Conservation (phyloP, 2,888 invertebrate species). For the Cosmorhoe ocellata region DNA sequence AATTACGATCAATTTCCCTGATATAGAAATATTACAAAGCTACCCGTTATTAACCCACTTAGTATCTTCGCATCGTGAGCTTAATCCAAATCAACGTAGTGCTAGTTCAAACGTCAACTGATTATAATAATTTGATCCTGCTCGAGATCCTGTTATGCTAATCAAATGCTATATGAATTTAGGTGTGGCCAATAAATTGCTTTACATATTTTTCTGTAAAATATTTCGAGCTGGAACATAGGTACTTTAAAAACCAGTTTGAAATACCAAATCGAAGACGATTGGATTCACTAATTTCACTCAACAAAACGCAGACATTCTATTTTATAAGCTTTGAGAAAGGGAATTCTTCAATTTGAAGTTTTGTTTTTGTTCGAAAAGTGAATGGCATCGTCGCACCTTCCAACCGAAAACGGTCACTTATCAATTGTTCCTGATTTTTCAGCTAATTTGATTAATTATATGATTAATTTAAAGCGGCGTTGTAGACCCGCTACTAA, state of each 20-base stretch:
- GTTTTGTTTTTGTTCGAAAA: constrained; percentile 2
- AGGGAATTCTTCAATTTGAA: not conserved
- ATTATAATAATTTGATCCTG: constrained; percentile 35
- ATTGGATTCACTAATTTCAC: not conserved
- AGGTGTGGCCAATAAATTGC: constrained; percentile 39
- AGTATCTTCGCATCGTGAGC: not conserved
- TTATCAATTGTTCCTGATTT: too few relatives aligned
- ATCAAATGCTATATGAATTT: constrained; percentile 30
- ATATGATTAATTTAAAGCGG: too few relatives aligned
- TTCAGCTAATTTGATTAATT: too few relatives aligned
- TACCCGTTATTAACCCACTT: too few relatives aligned
- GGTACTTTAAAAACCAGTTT: too few relatives aligned
- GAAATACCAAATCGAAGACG: not conserved
- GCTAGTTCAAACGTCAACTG: constrained; percentile 44
- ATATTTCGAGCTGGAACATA: constrained; percentile 6
- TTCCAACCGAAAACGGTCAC: too few relatives aligned
- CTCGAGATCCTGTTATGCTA: constrained; percentile 51
- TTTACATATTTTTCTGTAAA: constrained; percentile 45
- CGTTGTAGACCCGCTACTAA: too few relatives aligned
- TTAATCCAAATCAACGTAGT: not conserved
- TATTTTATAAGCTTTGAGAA: not conserved
- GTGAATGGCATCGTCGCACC: constrained; percentile 10
- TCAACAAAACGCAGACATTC: not conserved
- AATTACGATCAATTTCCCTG: too few relatives aligned
- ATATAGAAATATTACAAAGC: too few relatives aligned